Percentiles rank a stretch among this genome's conserved stretches.
Conservation (phyloP, 2,113 vertebrate species). For the Anguilla rostrata region DNA sequence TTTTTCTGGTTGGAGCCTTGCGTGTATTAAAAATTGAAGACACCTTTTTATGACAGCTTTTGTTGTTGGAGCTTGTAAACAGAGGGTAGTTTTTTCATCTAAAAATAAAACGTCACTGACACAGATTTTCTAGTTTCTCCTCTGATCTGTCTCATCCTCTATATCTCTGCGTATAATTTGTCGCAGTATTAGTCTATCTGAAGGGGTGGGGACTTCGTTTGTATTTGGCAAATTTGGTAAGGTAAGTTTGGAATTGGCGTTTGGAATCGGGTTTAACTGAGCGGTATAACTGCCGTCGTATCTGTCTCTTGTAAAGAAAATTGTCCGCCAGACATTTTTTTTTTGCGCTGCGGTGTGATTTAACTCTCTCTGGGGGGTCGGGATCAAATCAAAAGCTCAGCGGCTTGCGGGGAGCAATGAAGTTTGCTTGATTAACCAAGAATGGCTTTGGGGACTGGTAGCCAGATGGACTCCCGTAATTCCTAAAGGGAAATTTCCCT, state of each 20-base stretch:
- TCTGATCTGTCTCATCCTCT: slow-evolving; percentile 3
- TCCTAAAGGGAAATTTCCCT: neutral
- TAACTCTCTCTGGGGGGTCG: slow-evolving; percentile 1
- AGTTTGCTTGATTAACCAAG: slow-evolving; percentile 40
- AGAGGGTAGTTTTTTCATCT: slow-evolving; percentile 34
- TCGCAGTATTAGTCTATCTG: neutral
- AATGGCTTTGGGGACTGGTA: slow-evolving; percentile 28
- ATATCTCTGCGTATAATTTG: neutral
- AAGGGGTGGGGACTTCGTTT: neutral
- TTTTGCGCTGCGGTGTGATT: slow-evolving; percentile 10
- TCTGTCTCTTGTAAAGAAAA: slow-evolving; percentile 1
- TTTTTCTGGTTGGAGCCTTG: slow-evolving; percentile 38
- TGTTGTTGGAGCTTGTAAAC: slow-evolving; percentile 45
- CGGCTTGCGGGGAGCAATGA: neutral
- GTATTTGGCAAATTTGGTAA: slow-evolving; percentile 6
- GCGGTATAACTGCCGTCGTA: neutral
- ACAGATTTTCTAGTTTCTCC: slow-evolving; percentile 12
- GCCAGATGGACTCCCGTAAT: slow-evolving; percentile 38
- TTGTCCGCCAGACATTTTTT: neutral
- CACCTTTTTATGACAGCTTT: slow-evolving; percentile 50
- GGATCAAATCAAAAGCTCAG: neutral
- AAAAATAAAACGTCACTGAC: slow-evolving; percentile 10
- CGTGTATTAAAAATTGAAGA: slow-evolving; percentile 59
- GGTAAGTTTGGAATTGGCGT: neutral
- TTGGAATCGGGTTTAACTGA: neutral